These are phyloP conservation scores for Aspidoscelis tigris DNA, from an alignment of 2,113 vertebrate genomes.

Conservation along the genomic window DNA sequence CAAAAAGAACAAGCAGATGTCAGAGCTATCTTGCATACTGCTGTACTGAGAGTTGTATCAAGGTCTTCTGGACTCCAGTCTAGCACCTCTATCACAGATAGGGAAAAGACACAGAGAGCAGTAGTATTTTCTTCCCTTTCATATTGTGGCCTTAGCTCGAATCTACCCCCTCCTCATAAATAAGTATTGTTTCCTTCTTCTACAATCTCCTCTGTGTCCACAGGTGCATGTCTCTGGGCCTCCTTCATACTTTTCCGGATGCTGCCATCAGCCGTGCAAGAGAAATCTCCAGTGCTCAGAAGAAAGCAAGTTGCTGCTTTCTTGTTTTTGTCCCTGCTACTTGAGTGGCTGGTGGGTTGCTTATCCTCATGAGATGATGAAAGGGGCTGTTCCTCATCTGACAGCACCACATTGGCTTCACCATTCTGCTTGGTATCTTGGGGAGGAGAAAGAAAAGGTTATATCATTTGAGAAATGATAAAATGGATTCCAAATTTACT, in stretches of 20 bases:
- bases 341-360: constrained; percentile 80
- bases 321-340: constrained; percentile 87
- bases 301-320: constrained; percentile 93
- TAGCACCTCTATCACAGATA: background rate
- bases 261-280: constrained; percentile 80
- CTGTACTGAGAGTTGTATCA: background rate
- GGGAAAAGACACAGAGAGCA: background rate
- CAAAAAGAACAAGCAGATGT: background rate
- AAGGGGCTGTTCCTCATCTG: constrained; percentile 90
- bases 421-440: constrained; percentile 96
- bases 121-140: background rate
- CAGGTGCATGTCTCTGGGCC: background rate
- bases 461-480: background rate
- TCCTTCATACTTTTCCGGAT: constrained; percentile 83
- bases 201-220: background rate
- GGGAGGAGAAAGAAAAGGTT: constrained; percentile 9
- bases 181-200: background rate
- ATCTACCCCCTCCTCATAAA: background rate
- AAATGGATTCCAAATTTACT: background rate
- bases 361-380: constrained; percentile 79
- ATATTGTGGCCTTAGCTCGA: background rate
- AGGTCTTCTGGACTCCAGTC: background rate
- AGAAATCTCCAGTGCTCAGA: constrained; percentile 85
- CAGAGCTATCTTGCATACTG: background rate
- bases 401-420: constrained; percentile 87